A percentile compares a stretch with the other conserved stretches of the same genome.
These are phyloP conservation scores for Etheostoma cragini DNA, from an alignment of 2,113 vertebrate genomes.

Conservation along the genomic window DNA sequence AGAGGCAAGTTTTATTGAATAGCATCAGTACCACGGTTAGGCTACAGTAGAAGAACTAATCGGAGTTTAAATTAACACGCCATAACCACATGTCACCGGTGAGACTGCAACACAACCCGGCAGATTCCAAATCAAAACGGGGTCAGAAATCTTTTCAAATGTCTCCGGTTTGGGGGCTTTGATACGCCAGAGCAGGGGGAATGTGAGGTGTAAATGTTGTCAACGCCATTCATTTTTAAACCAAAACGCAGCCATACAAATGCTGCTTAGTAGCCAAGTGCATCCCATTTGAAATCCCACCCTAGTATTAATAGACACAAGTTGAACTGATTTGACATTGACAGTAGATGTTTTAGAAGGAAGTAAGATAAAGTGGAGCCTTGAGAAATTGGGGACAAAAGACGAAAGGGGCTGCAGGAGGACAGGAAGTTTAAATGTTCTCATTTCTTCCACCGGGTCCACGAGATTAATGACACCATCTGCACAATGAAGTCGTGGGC, in stretches of 20 bases:
- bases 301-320: not conserved
- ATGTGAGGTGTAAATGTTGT: too few species aligned
- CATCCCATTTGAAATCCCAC: not conserved
- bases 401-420: constrained; percentile 4
- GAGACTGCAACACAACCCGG: too few species aligned
- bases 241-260: too few species aligned
- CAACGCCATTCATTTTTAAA: too few species aligned
- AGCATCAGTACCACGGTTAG: not conserved
- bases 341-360: not conserved
- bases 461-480: constrained; percentile 75
- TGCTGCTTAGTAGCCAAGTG: not conserved
- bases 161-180: too few species aligned
- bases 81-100: too few species aligned
- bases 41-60: not conserved
- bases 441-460: constrained; percentile 48
- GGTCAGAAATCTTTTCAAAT: too few species aligned
- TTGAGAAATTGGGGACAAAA: constrained; percentile 51
- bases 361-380: constrained; percentile 11
- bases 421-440: constrained; percentile 65
- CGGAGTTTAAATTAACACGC: too few species aligned
- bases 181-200: too few species aligned
- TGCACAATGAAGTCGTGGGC: constrained; percentile 59
- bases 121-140: too few species aligned
- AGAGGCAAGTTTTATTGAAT: not conserved
- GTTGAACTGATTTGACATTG: not conserved